These are phyloP conservation scores for Ochropleura plecta DNA, from an alignment of 2,888 invertebrate genomes.

Conservation along the genomic window DNA sequence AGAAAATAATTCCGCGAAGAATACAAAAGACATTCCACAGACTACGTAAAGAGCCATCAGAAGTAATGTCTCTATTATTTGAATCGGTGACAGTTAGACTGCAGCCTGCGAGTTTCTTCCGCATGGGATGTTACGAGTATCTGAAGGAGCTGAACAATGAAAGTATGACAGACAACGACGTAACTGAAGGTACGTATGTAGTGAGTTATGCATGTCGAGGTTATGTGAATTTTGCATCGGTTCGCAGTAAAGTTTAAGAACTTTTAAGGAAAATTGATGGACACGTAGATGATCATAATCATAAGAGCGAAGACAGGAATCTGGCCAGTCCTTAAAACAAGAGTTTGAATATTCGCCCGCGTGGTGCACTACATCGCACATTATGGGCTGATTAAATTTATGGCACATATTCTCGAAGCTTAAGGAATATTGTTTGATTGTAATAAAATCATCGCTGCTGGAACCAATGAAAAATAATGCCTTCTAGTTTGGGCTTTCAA, in stretches of 20 bases:
- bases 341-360: background rate
- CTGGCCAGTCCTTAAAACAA: background rate
- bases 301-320: background rate
- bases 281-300: background rate
- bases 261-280: background rate
- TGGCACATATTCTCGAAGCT: background rate
- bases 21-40: constrained; percentile 30
- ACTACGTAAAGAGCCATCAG: constrained; percentile 6
- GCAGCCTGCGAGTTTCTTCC: constrained; percentile 32
- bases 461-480: background rate
- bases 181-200: constrained; percentile 18
- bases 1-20: constrained; percentile 6
- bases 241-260: background rate
- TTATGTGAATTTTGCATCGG: background rate
- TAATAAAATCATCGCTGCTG: background rate
- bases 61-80: constrained; percentile 39
- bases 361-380: too few species aligned
- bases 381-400: background rate
- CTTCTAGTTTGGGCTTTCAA: background rate
- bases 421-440: background rate
- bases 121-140: constrained; percentile 36
- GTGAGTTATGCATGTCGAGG: background rate
- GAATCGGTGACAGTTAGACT: constrained; percentile 35
- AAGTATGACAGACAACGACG: constrained; percentile 9
- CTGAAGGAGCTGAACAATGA: constrained; percentile 40